Conservation (phyloP, 1,140 invertebrate species). For the Bombus turneri region DNA sequence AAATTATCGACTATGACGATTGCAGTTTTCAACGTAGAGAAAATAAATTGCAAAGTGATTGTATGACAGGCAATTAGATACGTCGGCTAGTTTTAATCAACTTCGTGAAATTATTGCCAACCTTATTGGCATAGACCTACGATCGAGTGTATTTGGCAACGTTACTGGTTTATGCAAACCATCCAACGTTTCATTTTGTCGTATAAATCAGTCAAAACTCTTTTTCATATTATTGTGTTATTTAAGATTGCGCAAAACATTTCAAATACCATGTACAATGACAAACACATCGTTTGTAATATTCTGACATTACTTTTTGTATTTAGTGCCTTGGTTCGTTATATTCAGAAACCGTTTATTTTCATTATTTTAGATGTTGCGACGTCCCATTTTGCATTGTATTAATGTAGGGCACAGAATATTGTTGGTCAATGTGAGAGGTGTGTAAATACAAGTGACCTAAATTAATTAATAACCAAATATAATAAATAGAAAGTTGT, state of each 20-base stretch:
- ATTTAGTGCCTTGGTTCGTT: background rate
- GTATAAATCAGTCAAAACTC: slow-evolving; percentile 18
- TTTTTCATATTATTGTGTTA: background rate
- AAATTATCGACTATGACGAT: slow-evolving; percentile 15
- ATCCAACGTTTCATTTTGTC: background rate
- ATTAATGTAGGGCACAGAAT: too few relatives aligned
- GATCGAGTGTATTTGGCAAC: slow-evolving; percentile 34
- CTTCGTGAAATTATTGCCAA: slow-evolving; percentile 46
- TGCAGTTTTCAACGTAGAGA: background rate
- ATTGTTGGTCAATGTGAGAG: too few relatives aligned
- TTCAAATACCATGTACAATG: slow-evolving; percentile 26
- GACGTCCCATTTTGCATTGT: background rate
- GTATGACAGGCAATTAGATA: slow-evolving; percentile 47
- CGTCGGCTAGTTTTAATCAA: slow-evolving; percentile 48
- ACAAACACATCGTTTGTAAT: background rate
- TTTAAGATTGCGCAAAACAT: background rate
- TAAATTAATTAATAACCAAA: too few relatives aligned
- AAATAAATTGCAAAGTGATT: slow-evolving; percentile 31
- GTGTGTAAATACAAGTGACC: too few relatives aligned
- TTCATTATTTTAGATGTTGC: background rate
- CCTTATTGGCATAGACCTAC: slow-evolving; percentile 40
- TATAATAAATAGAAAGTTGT: too few relatives aligned
- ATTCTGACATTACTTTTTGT: background rate
- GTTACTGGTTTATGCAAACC: slow-evolving; percentile 14
- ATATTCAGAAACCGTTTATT: background rate